Conservation (phyloP, 1,140 invertebrate genomes). For the Orius insidiosus region DNA sequence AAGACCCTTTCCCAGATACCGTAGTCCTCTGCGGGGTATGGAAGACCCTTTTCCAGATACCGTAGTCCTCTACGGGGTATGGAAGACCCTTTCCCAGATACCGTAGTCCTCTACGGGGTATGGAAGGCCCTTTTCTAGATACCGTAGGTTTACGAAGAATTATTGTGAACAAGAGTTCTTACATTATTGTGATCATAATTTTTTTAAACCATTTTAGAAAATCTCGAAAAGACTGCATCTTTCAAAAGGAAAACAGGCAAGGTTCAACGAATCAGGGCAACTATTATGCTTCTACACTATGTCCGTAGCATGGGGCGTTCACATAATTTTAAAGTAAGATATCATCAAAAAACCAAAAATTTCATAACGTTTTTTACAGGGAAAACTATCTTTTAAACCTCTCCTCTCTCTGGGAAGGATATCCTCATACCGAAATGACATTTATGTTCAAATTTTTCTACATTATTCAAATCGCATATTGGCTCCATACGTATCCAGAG, state of each 20-base stretch:
- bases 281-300: slow-evolving; percentile 76
- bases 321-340: slow-evolving; percentile 68
- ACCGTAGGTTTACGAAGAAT: no score
- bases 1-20: no score
- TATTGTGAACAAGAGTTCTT: no score
- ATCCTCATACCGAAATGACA: slow-evolving; percentile 54
- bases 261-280: slow-evolving; percentile 96
- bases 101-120: no score
- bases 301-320: slow-evolving; percentile 79
- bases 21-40: no score
- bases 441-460: slow-evolving; percentile 92
- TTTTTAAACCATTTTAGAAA: slow-evolving; percentile 77
- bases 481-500: slow-evolving; percentile 90
- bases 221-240: slow-evolving; percentile 88
- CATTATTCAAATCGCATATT: slow-evolving; percentile 86
- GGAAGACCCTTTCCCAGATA: no score
- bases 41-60: no score
- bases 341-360: slow-evolving; percentile 6
- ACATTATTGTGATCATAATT: no score
- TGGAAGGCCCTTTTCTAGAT: no score
- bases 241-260: slow-evolving; percentile 87
- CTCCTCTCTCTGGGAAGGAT: slow-evolving; percentile 45
- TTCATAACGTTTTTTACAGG: slow-evolving; percentile 27
- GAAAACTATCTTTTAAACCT: slow-evolving; percentile 46
- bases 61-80: no score